A percentile compares a stretch with the other conserved stretches of the same genome.
These are phyloP conservation scores for Apeltes quadracus DNA, from an alignment of 2,113 vertebrate species.

Conservation along the genomic window DNA sequence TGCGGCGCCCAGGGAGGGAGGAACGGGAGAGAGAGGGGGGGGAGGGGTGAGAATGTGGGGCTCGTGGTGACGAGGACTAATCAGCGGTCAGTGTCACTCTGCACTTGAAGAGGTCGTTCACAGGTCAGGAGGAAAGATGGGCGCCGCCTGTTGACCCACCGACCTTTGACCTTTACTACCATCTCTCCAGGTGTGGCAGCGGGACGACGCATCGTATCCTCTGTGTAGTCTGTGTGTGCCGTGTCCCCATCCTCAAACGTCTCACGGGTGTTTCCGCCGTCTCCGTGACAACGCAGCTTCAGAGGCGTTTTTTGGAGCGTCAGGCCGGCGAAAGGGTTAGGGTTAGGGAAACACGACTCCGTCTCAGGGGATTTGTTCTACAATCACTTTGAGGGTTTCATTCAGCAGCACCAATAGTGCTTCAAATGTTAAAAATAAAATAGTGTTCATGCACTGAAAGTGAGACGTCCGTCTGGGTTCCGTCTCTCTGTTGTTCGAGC, in stretches of 20 bases:
- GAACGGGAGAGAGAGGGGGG: not conserved
- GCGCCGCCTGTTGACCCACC: not conserved
- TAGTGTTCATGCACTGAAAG: no score
- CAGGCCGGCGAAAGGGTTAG: no score
- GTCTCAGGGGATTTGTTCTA: no score
- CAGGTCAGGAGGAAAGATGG: not conserved
- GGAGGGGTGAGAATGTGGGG: not conserved
- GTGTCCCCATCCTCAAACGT: no score
- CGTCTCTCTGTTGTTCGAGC: not conserved
- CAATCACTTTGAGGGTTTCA: no score
- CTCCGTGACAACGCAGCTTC: slow-evolving; percentile 14
- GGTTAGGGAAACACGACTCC: no score
- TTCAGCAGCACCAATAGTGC: no score
- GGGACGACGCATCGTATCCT: not conserved
- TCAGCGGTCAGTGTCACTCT: not conserved
- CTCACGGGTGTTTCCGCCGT: not conserved
- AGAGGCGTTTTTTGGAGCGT: not conserved
- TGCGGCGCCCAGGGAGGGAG: not conserved
- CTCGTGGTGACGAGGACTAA: slow-evolving; percentile 6
- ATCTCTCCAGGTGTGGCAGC: not conserved
- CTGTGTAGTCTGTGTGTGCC: not conserved
- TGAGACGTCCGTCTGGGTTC: not conserved
- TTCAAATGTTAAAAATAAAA: no score
- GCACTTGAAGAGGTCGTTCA: not conserved
- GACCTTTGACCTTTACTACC: slow-evolving; percentile 9